Evolutionary conservation across 2,797 vertebrate genomes (phyloP).

Genomic region (Arrhamphus sclerolepis): DNA sequence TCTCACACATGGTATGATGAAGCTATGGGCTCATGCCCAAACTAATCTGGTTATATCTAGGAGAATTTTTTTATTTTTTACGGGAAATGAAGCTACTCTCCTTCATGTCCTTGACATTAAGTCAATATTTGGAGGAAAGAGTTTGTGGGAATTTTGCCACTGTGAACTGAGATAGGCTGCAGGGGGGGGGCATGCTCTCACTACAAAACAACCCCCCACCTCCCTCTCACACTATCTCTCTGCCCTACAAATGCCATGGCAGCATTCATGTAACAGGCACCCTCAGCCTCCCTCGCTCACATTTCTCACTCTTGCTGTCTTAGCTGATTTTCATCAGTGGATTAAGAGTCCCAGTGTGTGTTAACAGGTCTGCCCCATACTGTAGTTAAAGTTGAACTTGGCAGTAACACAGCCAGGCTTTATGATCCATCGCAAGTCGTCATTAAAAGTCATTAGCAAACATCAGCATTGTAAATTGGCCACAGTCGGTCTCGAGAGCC

Average conservation of each 20-base stretch:
- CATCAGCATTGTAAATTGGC: slow-evolving; percentile 65
- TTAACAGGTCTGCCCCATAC: slow-evolving; percentile 48
- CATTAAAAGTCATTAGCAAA: slow-evolving; percentile 72
- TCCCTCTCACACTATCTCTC: slow-evolving; percentile 2
- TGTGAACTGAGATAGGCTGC: slow-evolving; percentile 21
- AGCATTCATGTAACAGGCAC: slow-evolving; percentile 17
- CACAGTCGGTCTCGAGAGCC: slow-evolving; percentile 60
- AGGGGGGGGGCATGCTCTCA: slow-evolving; percentile 10
- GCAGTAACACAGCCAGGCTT: slow-evolving; percentile 60
- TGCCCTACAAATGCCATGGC: slow-evolving; percentile 29
- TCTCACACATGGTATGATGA: slow-evolving; percentile 5
- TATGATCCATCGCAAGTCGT: slow-evolving; percentile 72
- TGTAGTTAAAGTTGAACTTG: slow-evolving; percentile 61
- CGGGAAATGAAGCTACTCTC: slow-evolving; percentile 25
- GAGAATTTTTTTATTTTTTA: slow-evolving; percentile 32
- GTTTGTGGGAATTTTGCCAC: slow-evolving; percentile 41
- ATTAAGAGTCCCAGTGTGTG: slow-evolving; percentile 60
- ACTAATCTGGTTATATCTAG: slow-evolving; percentile 28
- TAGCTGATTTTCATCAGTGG: slow-evolving; percentile 56
- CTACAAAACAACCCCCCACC: slow-evolving; percentile 33
- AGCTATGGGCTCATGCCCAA: slow-evolving; percentile 12
- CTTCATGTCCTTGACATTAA: slow-evolving; percentile 11
- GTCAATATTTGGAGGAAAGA: slow-evolving; percentile 55
- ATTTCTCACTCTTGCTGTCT: slow-evolving; percentile 41
- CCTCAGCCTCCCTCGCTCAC: slow-evolving; percentile 1